A percentile compares a stretch with the other conserved stretches of the same genome.
Conservation (phyloP, 2,797 vertebrate species). For the Notolabrus celidotus region DNA sequence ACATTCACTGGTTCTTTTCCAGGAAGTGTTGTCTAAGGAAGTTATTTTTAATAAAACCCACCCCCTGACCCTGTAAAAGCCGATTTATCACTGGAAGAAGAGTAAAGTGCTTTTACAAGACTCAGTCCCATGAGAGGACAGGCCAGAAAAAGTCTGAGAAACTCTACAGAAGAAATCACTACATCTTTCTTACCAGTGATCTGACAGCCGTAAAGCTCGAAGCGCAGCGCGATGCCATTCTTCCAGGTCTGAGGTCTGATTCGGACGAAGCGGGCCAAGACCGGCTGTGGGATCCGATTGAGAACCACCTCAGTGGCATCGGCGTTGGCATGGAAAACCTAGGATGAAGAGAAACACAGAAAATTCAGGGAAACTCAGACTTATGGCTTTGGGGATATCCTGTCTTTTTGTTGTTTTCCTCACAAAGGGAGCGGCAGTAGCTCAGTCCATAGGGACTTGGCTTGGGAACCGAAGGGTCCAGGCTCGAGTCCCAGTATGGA, state of each 20-base stretch:
- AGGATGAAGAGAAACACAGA: conserved; percentile 23
- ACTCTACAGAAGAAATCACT: background rate
- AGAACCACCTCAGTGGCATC: conserved; percentile 95
- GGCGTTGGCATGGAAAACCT: conserved; percentile 94
- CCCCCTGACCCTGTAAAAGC: conserved; percentile 35
- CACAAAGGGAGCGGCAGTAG: no score
- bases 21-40: conserved; percentile 32
- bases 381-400: background rate
- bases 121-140: conserved; percentile 19
- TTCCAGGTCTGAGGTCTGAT: conserved; percentile 96
- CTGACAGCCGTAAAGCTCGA: conserved; percentile 97
- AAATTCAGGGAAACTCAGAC: background rate
- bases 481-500: no score
- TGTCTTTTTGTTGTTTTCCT: background rate
- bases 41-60: conserved; percentile 34
- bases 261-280: conserved; percentile 93
- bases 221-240: conserved; percentile 92
- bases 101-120: conserved; percentile 34
- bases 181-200: conserved; percentile 89
- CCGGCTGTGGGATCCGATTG: conserved; percentile 93
- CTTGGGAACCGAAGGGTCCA: no score
- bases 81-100: conserved; percentile 33
- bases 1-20: conserved; percentile 14
- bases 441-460: no score
- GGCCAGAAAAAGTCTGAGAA: conserved; percentile 32